phyloP scores from a whole-genome alignment of 2,113 vertebrate genomes.

The Probosciger aterrimus region DNA sequence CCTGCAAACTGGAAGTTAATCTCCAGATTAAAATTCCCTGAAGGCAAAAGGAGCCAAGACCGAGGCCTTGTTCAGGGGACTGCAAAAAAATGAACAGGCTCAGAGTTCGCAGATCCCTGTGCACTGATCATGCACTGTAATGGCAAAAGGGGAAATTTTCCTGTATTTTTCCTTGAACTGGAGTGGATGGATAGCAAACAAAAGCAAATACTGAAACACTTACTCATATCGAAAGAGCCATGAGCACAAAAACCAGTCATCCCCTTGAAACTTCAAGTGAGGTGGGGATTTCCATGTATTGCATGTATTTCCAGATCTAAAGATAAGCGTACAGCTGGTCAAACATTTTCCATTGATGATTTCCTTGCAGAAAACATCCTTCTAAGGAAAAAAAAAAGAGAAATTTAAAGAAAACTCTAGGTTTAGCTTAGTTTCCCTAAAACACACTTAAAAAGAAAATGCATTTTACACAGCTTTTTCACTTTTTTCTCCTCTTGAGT shows the following conservation, averaged over 20 bases:
- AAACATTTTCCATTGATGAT: conserved; percentile 61
- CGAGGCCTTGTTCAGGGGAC: neutral
- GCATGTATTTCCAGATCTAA: conserved; percentile 56
- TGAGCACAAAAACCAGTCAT: conserved; percentile 19
- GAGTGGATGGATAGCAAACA: conserved; percentile 24
- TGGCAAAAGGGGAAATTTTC: neutral
- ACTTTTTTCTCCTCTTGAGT: neutral
- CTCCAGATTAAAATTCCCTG: neutral
- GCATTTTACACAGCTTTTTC: neutral
- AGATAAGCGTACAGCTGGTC: conserved; percentile 63
- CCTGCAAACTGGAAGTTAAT: neutral
- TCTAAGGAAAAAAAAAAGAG: neutral
- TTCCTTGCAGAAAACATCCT: conserved; percentile 59
- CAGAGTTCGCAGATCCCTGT: rapidly evolving
- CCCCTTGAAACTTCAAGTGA: conserved; percentile 40
- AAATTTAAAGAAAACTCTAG: neutral
- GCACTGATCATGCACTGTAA: neutral
- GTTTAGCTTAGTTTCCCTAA: neutral
- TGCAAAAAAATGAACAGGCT: rapidly evolving
- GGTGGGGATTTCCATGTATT: conserved; percentile 68
- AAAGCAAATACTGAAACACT: conserved; percentile 11
- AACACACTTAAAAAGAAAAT: neutral
- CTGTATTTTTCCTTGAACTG: neutral
- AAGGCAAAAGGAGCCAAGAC: neutral
- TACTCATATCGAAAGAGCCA: neutral